Percentiles rank a stretch among this genome's conserved stretches.
These are phyloP conservation scores for Rhinoderma darwinii DNA, from an alignment of 2,113 vertebrate genomes.

Conservation along the genomic window DNA sequence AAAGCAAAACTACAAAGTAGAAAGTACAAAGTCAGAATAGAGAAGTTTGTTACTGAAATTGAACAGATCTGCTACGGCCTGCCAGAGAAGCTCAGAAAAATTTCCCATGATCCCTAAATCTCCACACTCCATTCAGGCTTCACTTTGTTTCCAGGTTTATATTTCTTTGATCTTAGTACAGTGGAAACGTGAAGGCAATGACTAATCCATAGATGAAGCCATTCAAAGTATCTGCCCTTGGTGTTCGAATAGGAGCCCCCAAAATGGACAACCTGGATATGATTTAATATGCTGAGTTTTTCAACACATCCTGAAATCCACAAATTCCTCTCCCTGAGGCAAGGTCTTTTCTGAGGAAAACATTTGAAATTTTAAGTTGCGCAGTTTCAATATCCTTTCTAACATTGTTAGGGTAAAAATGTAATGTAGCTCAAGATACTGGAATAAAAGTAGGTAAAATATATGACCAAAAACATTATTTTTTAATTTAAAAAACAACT, in stretches of 20 bases:
- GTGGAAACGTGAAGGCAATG: slow-evolving; percentile 60
- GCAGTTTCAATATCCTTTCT: not conserved
- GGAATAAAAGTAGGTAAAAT: not conserved
- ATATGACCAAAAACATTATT: not conserved
- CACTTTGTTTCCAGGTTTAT: slow-evolving; percentile 59
- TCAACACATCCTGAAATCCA: slow-evolving; percentile 26
- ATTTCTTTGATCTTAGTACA: slow-evolving; percentile 56
- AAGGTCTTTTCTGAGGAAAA: not conserved
- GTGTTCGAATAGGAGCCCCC: slow-evolving; percentile 28
- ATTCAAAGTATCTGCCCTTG: slow-evolving; percentile 26
- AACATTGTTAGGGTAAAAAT: not conserved
- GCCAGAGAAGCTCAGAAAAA: slow-evolving; percentile 59
- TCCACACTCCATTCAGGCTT: slow-evolving; percentile 60
- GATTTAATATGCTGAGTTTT: slow-evolving; percentile 37
- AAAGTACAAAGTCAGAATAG: slow-evolving; percentile 56
- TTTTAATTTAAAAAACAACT: too few relatives aligned
- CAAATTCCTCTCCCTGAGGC: not conserved
- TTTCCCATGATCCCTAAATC: slow-evolving; percentile 59
- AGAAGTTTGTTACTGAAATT: slow-evolving; percentile 61
- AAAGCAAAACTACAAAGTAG: slow-evolving; percentile 57
- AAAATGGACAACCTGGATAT: slow-evolving; percentile 31
- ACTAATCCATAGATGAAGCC: slow-evolving; percentile 57
- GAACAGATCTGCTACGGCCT: slow-evolving; percentile 57
- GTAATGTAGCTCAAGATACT: not conserved
- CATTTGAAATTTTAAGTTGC: slow-evolving; percentile 5